Evolutionary conservation across 2,113 vertebrate genomes (phyloP), one percentile per base, ranked within the genome.

Genomic region (Bostrychus sinensis): DNA sequence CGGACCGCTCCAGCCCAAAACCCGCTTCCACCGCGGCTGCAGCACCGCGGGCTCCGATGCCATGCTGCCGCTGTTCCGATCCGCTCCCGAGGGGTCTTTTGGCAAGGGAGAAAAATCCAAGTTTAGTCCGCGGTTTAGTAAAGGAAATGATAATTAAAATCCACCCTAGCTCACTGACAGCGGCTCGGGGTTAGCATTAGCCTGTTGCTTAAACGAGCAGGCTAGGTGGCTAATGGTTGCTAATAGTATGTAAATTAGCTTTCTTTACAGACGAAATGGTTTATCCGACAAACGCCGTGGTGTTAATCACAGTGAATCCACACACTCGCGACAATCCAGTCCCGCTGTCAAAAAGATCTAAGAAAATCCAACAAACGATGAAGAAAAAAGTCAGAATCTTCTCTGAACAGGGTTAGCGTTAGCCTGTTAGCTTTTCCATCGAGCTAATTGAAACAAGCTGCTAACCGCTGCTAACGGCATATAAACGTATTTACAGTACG

Each of bases 11-110:
- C 93, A 95, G 45, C 94, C 94, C 64, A 93, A 81, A 28, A 95
- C 92, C 42, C 94, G 88, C 87, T 94, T 95, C 94, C 94, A 95
- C 58, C 93, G 90, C 11, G 93, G 94, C 88, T 93, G 92, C 39
- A 93, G 61, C 46, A 86, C 87, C 23, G 72, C 85, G 3, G 70
- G 57, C 38, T 69, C 75, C 2, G 80, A 37, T 6, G 80, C 59
- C 66, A 78, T 83, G 59, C 51, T 70, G 53, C 63, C 48, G 42
- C 68, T 39, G 70, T 48, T 59, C 37, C 30, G 6, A 22, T 54
- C 7, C 11, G 2, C 32, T 34, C 11, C 7, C 32, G 43, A 2
- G n/a, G 39, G 69, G 67, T 67, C 75, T 55, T 72, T 68, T 14
- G n/a, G 5, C 36, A 46, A 69, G 16, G 45, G 17, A 70, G 14